Conservation (phyloP, 2,888 invertebrate species). For the Agrochola litura region DNA sequence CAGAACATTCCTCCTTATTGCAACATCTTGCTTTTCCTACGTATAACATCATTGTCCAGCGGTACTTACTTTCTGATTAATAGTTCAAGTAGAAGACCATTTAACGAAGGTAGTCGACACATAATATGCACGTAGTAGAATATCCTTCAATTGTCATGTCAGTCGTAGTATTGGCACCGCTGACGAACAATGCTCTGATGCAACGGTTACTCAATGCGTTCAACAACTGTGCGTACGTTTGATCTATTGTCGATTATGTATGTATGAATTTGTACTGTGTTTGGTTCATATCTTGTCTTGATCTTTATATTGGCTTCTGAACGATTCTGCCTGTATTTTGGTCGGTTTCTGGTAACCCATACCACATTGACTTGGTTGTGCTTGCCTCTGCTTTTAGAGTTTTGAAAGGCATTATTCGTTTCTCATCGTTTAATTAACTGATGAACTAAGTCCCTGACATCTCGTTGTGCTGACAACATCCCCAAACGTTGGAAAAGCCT, state of each 20-base stretch:
- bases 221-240: slow-evolving; percentile 11
- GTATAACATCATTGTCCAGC: too few species aligned
- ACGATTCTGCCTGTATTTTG: background rate
- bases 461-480: background rate
- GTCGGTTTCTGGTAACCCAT: background rate
- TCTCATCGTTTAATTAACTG: background rate
- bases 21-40: background rate
- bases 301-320: background rate
- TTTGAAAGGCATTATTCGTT: background rate
- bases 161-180: slow-evolving; percentile 24
- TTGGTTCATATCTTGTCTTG: background rate
- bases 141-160: slow-evolving; percentile 45
- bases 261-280: slow-evolving; percentile 1
- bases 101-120: background rate
- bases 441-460: background rate
- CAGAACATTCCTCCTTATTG: background rate
- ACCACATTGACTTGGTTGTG: background rate
- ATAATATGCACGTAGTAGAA: background rate
- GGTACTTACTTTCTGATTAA: background rate
- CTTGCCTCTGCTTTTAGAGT: background rate
- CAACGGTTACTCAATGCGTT: slow-evolving; percentile 52
- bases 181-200: slow-evolving; percentile 49
- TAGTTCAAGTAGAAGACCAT: background rate
- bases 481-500: background rate
- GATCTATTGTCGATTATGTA: slow-evolving; percentile 21